These are phyloP conservation scores for Parascotia fuliginaria DNA, from an alignment of 2,888 invertebrate species.

Conservation along the genomic window DNA sequence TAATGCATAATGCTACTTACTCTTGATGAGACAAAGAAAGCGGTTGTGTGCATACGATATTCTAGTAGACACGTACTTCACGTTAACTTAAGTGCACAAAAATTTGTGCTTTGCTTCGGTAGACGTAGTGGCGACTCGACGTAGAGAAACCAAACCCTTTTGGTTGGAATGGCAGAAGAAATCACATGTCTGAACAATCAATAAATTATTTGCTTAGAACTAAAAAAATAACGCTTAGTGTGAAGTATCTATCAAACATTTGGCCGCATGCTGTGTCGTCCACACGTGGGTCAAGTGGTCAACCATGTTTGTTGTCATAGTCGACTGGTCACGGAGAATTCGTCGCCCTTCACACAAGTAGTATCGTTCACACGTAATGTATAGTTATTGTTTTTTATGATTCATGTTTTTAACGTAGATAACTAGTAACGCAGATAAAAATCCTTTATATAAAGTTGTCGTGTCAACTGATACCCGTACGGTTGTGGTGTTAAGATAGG, in stretches of 20 bases:
- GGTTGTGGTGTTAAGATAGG: no score
- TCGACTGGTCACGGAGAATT: conserved; percentile 42
- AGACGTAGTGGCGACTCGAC: no score
- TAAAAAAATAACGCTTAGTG: conserved; percentile 13
- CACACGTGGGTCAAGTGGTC: conserved; percentile 42
- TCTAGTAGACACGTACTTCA: no score
- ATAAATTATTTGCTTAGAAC: conserved; percentile 11
- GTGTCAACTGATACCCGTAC: no score
- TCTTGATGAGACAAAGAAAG: no score
- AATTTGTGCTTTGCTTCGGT: no score
- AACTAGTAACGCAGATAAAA: not conserved
- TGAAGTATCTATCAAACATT: conserved; percentile 17
- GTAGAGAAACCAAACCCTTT: no score
- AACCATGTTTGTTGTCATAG: conserved; percentile 43
- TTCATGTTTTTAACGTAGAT: not conserved
- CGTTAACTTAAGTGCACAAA: no score
- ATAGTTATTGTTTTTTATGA: not conserved
- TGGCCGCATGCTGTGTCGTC: conserved; percentile 17
- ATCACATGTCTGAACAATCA: conserved; percentile 5
- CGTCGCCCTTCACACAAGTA: conserved; percentile 21
- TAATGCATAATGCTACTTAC: no score
- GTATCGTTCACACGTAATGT: conserved; percentile 19
- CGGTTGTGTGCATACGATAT: no score
- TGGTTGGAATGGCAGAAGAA: not conserved
- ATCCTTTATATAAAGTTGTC: no score